These are phyloP conservation scores for Procavia capensis DNA, from an alignment of 2,113 vertebrate genomes.

Conservation along the genomic window DNA sequence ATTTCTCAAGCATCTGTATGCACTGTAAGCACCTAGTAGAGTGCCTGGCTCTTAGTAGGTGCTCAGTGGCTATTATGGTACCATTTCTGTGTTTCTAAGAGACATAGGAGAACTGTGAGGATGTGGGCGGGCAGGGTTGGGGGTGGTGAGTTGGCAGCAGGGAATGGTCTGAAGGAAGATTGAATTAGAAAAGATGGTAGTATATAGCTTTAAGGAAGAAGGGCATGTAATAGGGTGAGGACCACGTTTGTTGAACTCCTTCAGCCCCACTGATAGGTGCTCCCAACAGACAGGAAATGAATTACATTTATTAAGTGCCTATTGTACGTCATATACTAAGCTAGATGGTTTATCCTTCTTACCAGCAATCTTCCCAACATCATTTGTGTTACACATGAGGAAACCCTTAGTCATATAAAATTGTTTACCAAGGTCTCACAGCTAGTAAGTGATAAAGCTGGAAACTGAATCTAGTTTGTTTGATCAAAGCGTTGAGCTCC, in stretches of 20 bases:
- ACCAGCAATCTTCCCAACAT: not conserved
- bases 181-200: slow-evolving; percentile 34
- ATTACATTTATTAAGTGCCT: not conserved
- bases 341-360: not conserved
- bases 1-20: not conserved
- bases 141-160: not conserved
- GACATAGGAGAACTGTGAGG: not conserved
- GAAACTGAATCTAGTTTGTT: slow-evolving; percentile 19
- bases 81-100: not conserved
- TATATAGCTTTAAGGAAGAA: not conserved
- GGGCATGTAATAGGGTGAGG: not conserved
- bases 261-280: not conserved
- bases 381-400: slow-evolving; percentile 18
- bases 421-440: slow-evolving; percentile 31
- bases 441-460: slow-evolving; percentile 38
- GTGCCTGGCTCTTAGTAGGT: slow-evolving; percentile 3
- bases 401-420: slow-evolving; percentile 44
- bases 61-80: not conserved
- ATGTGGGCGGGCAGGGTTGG: not conserved
- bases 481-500: slow-evolving; percentile 14
- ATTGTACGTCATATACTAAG: not conserved
- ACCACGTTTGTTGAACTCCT: not conserved
- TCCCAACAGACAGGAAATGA: not conserved
- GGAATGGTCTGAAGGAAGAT: slow-evolving; percentile 8
- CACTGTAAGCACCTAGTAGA: not conserved